Evolutionary conservation across 2,113 vertebrate genomes (phyloP).

Genomic region (Cyprinus carpio): DNA sequence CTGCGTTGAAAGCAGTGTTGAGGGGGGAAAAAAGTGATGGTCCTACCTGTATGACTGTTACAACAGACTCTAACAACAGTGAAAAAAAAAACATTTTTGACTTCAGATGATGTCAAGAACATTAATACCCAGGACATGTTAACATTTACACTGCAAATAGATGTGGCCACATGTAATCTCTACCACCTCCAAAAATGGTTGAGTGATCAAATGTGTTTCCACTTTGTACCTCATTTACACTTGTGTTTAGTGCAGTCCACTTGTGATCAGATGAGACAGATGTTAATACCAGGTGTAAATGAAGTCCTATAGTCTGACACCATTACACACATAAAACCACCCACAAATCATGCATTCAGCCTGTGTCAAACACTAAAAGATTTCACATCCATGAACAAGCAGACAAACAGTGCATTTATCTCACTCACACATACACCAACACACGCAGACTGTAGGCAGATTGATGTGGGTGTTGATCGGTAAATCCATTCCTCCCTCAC

Average conservation of each 20-base stretch:
- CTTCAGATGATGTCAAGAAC: background rate
- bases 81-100: too few species aligned
- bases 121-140: background rate
- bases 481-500: constrained; percentile 81
- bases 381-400: constrained; percentile 44
- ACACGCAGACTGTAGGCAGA: constrained; percentile 44
- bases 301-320: background rate
- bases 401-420: constrained; percentile 26
- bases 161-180: background rate
- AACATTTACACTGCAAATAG: background rate
- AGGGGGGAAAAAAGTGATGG: too few species aligned
- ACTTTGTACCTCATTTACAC: constrained; percentile 16
- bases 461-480: constrained; percentile 73
- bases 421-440: constrained; percentile 16
- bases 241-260: constrained; percentile 10
- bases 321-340: background rate
- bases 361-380: background rate
- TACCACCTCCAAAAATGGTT: background rate
- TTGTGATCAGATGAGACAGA: background rate
- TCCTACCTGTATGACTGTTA: too few species aligned
- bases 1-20: too few species aligned
- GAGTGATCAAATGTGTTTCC: background rate
- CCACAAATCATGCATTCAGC: background rate
- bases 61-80: too few species aligned
- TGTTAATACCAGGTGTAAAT: constrained; percentile 9